Conservation (phyloP, 1,140 invertebrate species). For the Magallana angulata region DNA sequence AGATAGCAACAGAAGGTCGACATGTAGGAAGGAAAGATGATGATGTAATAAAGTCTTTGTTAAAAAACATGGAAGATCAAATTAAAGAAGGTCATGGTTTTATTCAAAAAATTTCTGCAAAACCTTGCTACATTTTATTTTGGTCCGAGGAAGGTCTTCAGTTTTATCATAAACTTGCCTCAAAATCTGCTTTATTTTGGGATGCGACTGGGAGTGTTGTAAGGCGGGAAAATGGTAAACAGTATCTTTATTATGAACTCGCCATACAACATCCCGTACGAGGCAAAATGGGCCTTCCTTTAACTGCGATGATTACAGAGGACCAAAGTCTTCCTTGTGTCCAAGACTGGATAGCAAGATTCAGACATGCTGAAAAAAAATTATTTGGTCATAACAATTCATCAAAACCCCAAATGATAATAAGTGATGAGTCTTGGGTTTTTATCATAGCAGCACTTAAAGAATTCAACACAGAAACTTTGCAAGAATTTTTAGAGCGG, state of each 20-base stretch:
- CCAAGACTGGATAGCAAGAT: constrained; percentile 10
- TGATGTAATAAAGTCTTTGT: background rate
- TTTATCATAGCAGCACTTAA: background rate
- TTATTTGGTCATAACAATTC: background rate
- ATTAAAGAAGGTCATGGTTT: background rate
- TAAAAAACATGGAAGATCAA: constrained; percentile 7
- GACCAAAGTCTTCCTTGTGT: constrained; percentile 8
- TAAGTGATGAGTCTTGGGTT: constrained; percentile 5
- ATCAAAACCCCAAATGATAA: background rate
- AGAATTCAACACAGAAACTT: too few relatives aligned
- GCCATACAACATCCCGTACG: background rate
- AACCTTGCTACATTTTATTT: too few relatives aligned
- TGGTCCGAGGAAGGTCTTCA: too few relatives aligned
- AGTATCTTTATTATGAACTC: constrained; percentile 7
- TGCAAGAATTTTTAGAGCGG: background rate
- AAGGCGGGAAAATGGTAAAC: too few relatives aligned
- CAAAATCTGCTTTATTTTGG: too few relatives aligned
- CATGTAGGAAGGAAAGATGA: background rate
- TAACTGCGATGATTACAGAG: background rate
- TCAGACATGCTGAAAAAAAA: constrained; percentile 10
- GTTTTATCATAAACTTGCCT: too few relatives aligned
- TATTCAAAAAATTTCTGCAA: constrained; percentile 19
- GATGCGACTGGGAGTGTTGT: too few relatives aligned
- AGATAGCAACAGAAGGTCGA: background rate
- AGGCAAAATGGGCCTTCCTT: background rate